Evolutionary conservation across 2,888 invertebrate genomes (phyloP).

Genomic region (Amphipyra berbera): DNA sequence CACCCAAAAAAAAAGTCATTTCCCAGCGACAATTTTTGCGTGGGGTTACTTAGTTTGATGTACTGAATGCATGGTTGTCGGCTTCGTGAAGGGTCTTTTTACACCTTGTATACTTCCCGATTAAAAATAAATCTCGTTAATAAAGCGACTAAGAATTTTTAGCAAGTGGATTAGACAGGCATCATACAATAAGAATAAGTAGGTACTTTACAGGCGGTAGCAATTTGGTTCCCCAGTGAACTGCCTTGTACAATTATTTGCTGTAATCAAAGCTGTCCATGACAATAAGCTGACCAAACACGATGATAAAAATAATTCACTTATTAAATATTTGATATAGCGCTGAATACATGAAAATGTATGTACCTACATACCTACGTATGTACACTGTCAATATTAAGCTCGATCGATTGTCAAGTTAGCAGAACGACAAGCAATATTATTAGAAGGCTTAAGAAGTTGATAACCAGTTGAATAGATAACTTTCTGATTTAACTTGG

Average conservation of each 20-base stretch:
- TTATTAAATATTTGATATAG: slow-evolving; percentile 25
- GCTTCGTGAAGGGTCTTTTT: too few relatives aligned
- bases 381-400: slow-evolving; percentile 18
- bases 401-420: slow-evolving; percentile 17
- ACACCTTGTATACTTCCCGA: too few relatives aligned
- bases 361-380: slow-evolving; percentile 1
- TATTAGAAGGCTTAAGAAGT: not conserved
- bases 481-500: not conserved
- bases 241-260: not conserved
- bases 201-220: too few relatives aligned
- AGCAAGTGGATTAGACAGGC: too few relatives aligned
- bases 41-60: too few relatives aligned
- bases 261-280: not conserved
- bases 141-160: too few relatives aligned
- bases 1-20: too few relatives aligned
- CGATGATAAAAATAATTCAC: slow-evolving; percentile 26
- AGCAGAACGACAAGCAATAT: slow-evolving; percentile 13
- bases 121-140: too few relatives aligned
- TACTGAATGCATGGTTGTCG: too few relatives aligned
- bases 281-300: slow-evolving; percentile 24
- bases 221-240: too few relatives aligned
- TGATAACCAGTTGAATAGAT: not conserved
- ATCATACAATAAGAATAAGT: too few relatives aligned
- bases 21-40: too few relatives aligned
- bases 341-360: slow-evolving; percentile 6